Conservation (phyloP, 2,888 invertebrate species). For the Archaeoteleia sp. region DNA sequence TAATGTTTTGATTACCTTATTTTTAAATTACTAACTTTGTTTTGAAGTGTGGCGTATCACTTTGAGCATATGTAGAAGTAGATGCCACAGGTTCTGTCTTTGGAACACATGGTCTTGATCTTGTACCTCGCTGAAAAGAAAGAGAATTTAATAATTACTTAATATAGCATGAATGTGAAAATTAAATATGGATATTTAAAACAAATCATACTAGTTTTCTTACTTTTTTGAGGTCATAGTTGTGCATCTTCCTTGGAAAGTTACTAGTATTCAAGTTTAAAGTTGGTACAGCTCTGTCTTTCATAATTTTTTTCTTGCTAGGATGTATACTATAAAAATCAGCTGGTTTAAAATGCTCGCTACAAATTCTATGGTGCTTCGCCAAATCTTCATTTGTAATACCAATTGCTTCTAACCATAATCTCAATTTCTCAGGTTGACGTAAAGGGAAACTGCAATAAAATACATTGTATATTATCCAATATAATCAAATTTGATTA, state of each 20-base stretch:
- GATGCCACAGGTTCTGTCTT: no score
- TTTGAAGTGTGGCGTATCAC: no score
- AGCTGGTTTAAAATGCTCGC: conserved; percentile 37
- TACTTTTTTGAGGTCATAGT: conserved; percentile 23
- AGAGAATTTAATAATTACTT: no score
- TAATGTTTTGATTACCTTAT: no score
- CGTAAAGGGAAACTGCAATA: conserved; percentile 36
- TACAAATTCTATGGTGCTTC: conserved; percentile 42
- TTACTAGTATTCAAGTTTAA: conserved; percentile 18
- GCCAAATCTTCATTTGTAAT: conserved; percentile 21
- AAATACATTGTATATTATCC: conserved; percentile 1
- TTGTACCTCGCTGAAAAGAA: no score
- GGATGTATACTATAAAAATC: conserved; percentile 48
- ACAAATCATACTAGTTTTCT: conserved; percentile 12
- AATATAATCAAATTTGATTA: not conserved
- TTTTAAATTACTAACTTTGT: no score
- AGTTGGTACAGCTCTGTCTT: conserved; percentile 37
- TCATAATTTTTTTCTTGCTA: conserved; percentile 44
- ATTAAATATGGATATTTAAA: not conserved
- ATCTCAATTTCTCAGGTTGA: conserved; percentile 30
- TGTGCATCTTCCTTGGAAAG: conserved; percentile 11
- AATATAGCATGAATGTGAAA: no score
- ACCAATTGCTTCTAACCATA: conserved; percentile 47
- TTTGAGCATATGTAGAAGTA: no score
- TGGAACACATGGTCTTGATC: no score